phyloP scores from a whole-genome alignment of 2,113 vertebrate genomes.

The Gavia stellata region DNA sequence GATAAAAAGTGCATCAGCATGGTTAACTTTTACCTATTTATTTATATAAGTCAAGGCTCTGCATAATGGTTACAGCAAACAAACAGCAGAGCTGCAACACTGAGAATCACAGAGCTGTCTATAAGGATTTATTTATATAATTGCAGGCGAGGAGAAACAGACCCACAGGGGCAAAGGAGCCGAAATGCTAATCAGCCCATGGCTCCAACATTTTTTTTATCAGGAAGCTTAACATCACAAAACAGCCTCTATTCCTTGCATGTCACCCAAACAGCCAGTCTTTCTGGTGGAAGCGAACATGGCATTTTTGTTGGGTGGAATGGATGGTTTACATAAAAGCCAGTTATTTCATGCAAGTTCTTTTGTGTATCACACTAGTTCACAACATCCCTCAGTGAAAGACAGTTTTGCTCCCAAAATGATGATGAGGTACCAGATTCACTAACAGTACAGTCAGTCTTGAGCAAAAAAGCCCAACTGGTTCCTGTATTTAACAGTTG shows the following conservation, averaged over 20 bases:
- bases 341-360: neutral
- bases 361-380: neutral
- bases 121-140: neutral
- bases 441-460: neutral
- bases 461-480: neutral
- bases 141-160: neutral
- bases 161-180: neutral
- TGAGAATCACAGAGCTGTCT: neutral
- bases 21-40: conserved; percentile 15
- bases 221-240: neutral
- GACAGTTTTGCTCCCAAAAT: neutral
- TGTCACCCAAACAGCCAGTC: neutral
- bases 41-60: neutral
- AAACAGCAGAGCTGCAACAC: neutral
- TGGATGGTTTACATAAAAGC: neutral
- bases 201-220: neutral
- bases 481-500: neutral
- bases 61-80: neutral
- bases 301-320: neutral
- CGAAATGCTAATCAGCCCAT: neutral
- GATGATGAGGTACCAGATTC: neutral
- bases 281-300: neutral
- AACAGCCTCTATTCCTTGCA: neutral
- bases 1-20: conserved; percentile 18
- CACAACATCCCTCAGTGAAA: neutral